A percentile compares a stretch with the other conserved stretches of the same genome.
Evolutionary conservation across 2,113 vertebrate genomes (phyloP).

Genomic region (Grantiella picta): DNA sequence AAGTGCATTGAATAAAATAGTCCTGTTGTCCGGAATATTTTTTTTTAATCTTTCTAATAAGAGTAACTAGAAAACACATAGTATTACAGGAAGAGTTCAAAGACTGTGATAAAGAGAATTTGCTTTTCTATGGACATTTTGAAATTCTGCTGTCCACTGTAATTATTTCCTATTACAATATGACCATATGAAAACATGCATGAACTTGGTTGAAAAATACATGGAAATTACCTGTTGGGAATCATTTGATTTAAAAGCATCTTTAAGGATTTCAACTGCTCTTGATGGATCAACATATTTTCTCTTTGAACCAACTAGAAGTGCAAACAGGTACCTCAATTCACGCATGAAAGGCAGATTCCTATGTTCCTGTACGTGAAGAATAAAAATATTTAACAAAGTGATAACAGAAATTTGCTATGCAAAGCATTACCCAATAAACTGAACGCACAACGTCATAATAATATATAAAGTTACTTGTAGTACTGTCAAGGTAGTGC

Average conservation of each 20-base stretch:
- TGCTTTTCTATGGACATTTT: neutral
- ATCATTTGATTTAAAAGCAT: constrained; percentile 96
- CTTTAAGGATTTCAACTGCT: constrained; percentile 97
- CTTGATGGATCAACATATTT: constrained; percentile 97
- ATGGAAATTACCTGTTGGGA: constrained; percentile 88
- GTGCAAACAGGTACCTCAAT: constrained; percentile 90
- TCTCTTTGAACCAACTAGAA: constrained; percentile 94
- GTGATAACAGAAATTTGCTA: neutral
- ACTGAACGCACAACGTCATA: neutral
- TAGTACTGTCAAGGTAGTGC: neutral
- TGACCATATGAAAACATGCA: neutral
- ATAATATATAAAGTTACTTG: neutral
- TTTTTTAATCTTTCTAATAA: neutral
- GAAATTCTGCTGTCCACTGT: neutral
- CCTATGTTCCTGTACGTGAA: constrained; percentile 84
- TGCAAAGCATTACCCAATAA: neutral
- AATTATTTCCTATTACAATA: neutral
- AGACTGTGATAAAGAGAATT: neutral
- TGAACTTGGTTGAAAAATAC: neutral
- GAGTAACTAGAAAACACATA: neutral
- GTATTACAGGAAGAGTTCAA: neutral
- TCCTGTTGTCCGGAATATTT: neutral
- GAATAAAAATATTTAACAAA: neutral
- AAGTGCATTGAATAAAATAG: neutral
- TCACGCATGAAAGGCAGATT: constrained; percentile 98